Percentiles rank a stretch among this genome's conserved stretches.
These are phyloP conservation scores for Seriola rivoliana DNA, from an alignment of 2,113 vertebrate species.

Conservation along the genomic window DNA sequence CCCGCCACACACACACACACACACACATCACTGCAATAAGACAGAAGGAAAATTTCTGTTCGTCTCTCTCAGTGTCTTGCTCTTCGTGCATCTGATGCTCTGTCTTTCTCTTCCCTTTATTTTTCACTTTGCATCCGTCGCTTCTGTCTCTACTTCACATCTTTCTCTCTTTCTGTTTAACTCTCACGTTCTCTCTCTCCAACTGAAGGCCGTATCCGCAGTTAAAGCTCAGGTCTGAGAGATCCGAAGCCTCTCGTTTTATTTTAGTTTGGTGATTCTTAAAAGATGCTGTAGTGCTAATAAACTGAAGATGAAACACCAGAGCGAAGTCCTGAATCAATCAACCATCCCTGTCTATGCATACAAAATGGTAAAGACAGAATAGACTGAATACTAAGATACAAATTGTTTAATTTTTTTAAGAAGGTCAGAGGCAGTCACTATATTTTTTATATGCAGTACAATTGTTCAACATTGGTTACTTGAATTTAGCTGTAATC, in stretches of 20 bases:
- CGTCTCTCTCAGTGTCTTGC: not conserved
- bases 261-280: not conserved
- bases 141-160: not conserved
- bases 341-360: not conserved
- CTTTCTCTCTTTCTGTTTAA: not conserved
- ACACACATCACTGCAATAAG: not conserved
- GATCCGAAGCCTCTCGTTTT: not conserved
- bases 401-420: no score
- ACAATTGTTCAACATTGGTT: no score
- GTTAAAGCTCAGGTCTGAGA: not conserved
- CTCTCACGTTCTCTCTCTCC: not conserved
- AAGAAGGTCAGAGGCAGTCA: not conserved
- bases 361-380: not conserved
- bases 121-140: not conserved
- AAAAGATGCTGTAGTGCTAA: not conserved
- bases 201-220: not conserved
- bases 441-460: no score
- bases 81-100: not conserved
- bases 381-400: not conserved
- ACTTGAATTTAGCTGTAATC: not conserved
- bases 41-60: conserved; percentile 10
- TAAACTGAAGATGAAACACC: not conserved
- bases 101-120: not conserved
- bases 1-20: not conserved
- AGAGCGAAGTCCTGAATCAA: no score